Conservation (phyloP, 2,888 invertebrate species). For the Gnatocerus cornutus region DNA sequence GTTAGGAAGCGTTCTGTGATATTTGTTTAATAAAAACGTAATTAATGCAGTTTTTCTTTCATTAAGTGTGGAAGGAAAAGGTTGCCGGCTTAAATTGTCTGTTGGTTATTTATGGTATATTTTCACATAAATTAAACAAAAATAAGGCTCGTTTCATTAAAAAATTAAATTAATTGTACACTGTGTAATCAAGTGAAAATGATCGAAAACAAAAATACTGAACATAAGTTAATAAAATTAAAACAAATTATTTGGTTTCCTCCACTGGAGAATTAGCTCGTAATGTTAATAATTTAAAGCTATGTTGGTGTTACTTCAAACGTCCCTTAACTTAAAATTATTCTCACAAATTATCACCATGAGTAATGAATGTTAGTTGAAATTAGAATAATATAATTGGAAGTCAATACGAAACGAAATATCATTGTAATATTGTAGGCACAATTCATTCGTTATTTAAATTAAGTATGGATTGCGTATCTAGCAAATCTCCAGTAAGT, state of each 20-base stretch:
- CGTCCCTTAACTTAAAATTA: conserved; percentile 41
- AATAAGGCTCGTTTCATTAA: conserved; percentile 40
- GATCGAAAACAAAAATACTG: conserved; percentile 26
- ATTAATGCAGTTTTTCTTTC: too few species aligned
- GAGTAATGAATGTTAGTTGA: conserved; percentile 6
- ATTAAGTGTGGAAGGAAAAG: too few species aligned
- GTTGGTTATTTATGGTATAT: conserved; percentile 7
- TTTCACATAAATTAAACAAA: conserved; percentile 41
- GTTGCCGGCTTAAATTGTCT: not conserved
- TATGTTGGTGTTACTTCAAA: conserved; percentile 41
- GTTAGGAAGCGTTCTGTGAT: conserved; percentile 62
- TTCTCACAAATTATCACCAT: conserved; percentile 46
- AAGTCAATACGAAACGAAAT: conserved; percentile 32
- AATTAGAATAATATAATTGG: conserved; percentile 49
- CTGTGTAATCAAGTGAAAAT: conserved; percentile 8
- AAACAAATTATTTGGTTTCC: conserved; percentile 42
- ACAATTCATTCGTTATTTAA: conserved; percentile 76
- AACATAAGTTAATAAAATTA: conserved; percentile 31
- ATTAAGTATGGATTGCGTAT: conserved; percentile 81
- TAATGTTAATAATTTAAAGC: conserved; percentile 40
- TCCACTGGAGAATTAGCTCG: conserved; percentile 25
- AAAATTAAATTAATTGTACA: conserved; percentile 38
- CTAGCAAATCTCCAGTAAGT: conserved; percentile 77
- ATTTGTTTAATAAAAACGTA: conserved; percentile 5
- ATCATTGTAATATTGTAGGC: conserved; percentile 45